Evolutionary conservation across 2,113 vertebrate genomes (phyloP).

Genomic region (Corydoras sp.): DNA sequence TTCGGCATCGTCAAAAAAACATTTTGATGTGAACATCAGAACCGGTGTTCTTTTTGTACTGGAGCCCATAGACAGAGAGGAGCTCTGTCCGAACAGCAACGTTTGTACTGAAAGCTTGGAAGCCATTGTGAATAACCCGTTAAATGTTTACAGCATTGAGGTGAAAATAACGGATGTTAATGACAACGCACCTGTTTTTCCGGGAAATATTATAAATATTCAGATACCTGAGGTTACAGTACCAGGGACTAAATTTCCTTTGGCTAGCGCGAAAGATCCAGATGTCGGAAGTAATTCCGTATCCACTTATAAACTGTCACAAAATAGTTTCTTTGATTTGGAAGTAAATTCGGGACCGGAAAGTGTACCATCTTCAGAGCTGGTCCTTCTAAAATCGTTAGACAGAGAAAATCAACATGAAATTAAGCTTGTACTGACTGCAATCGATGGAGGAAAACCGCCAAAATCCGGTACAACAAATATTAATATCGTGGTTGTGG

Average conservation of each 20-base stretch:
- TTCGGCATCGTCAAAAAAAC: constrained; percentile 52
- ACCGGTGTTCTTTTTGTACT: constrained; percentile 58
- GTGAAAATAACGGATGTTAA: constrained; percentile 60
- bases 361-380: constrained; percentile 56
- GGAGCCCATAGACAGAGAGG: constrained; percentile 61
- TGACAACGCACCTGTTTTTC: constrained; percentile 58
- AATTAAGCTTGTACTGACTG: constrained; percentile 53
- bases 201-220: constrained; percentile 25
- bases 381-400: constrained; percentile 58
- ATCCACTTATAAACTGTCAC: constrained; percentile 51
- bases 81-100: constrained; percentile 54
- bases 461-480: constrained; percentile 51
- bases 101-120: constrained; percentile 61
- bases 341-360: constrained; percentile 55
- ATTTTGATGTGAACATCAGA: constrained; percentile 64
- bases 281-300: constrained; percentile 58
- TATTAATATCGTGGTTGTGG: constrained; percentile 50
- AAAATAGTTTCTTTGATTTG: constrained; percentile 54
- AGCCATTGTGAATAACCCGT: constrained; percentile 63
- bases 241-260: constrained; percentile 46
- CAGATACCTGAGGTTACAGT: constrained; percentile 47
- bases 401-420: constrained; percentile 56
- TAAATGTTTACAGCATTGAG: constrained; percentile 59
- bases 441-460: constrained; percentile 59
- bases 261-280: constrained; percentile 54